Percentiles rank a stretch among this genome's conserved stretches.
phyloP scores from a whole-genome alignment of 2,797 vertebrate genomes.

The Gadopsis marmoratus region DNA sequence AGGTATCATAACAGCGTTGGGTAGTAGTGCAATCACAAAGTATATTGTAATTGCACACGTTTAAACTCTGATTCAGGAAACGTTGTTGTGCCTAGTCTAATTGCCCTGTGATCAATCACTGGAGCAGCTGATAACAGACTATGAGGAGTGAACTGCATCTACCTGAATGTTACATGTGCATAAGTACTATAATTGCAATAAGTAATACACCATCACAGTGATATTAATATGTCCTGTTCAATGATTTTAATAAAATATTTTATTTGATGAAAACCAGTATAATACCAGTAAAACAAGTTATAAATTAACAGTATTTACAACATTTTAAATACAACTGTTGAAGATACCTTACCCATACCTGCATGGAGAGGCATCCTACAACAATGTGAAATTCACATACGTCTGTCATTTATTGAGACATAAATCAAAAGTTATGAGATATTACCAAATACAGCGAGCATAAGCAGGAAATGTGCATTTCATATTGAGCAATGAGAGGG shows the following conservation, averaged over 20 bases:
- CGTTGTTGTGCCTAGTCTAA: constrained; percentile 47
- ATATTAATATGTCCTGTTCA: constrained; percentile 1
- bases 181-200: constrained; percentile 26
- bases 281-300: constrained; percentile 5
- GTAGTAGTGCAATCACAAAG: constrained; percentile 35
- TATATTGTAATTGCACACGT: constrained; percentile 35
- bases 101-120: constrained; percentile 50
- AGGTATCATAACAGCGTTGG: constrained; percentile 10
- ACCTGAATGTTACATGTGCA: constrained; percentile 17
- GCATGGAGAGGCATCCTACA: constrained; percentile 18
- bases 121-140: constrained; percentile 32
- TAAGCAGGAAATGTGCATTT: constrained; percentile 72
- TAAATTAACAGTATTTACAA: constrained; percentile 9
- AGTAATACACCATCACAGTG: background rate
- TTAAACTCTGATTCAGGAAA: constrained; percentile 49
- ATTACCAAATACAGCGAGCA: constrained; percentile 65
- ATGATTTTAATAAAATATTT: background rate
- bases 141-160: constrained; percentile 10
- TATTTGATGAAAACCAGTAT: constrained; percentile 2
- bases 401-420: constrained; percentile 53
- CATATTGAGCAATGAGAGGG: constrained; percentile 71
- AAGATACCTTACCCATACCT: constrained; percentile 18
- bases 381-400: constrained; percentile 24
- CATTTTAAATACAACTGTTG: constrained; percentile 3
- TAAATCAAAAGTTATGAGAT: constrained; percentile 60